phyloP scores from a whole-genome alignment of 2,113 vertebrate species.

The Lethenteron camtschaticum region DNA sequence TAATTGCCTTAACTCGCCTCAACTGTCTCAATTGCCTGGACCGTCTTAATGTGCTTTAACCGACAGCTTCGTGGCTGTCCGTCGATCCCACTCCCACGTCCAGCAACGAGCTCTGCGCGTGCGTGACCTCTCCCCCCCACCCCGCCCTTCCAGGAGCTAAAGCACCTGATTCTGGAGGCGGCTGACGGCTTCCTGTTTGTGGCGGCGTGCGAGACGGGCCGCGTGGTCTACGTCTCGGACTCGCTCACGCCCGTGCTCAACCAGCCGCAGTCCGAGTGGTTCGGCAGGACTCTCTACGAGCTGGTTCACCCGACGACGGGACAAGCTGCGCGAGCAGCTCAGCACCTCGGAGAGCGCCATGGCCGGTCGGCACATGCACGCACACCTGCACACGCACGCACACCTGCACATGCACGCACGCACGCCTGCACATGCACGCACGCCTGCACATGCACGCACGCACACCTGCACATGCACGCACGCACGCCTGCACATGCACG shows the following conservation, averaged over 20 bases:
- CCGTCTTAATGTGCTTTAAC: no score
- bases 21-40: no score
- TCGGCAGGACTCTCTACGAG: slow-evolving; percentile 69
- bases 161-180: slow-evolving; percentile 81
- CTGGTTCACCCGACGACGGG: slow-evolving; percentile 84
- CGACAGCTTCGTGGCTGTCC: no score
- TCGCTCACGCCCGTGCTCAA: slow-evolving; percentile 77
- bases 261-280: slow-evolving; percentile 72
- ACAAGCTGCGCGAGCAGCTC: slow-evolving; percentile 83
- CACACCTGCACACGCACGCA: not conserved
- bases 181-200: slow-evolving; percentile 91
- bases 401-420: no score
- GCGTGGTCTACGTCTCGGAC: slow-evolving; percentile 75
- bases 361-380: not conserved
- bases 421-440: no score
- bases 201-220: slow-evolving; percentile 72
- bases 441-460: no score
- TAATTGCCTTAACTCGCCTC: no score
- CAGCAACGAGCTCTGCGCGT: no score
- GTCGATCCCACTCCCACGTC: no score
- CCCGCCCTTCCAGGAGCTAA: slow-evolving; percentile 42
- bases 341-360: slow-evolving; percentile 37
- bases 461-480: no score
- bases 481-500: no score
- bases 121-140: no score